A percentile compares a stretch with the other conserved stretches of the same genome.
These are phyloP conservation scores for Lutraria lutraria DNA, from an alignment of 2,888 invertebrate genomes.

Conservation along the genomic window DNA sequence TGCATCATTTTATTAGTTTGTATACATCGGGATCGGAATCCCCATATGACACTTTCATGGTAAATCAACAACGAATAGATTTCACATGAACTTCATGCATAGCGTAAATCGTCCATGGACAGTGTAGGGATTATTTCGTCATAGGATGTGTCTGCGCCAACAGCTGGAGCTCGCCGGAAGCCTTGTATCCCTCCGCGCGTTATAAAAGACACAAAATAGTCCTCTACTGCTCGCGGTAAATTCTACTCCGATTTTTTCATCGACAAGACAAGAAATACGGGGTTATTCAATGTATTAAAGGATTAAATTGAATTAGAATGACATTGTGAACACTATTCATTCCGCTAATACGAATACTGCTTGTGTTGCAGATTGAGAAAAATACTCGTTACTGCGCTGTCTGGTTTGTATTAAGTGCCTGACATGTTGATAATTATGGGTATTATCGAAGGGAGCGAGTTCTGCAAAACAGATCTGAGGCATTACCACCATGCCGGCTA, in stretches of 20 bases:
- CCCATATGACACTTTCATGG: constrained; percentile 43
- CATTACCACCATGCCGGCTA: background rate
- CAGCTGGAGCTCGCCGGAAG: constrained; percentile 36
- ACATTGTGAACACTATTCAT: background rate
- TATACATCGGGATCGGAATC: constrained; percentile 23
- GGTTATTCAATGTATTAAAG: too few species aligned
- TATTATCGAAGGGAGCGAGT: too few species aligned
- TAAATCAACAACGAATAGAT: constrained; percentile 33
- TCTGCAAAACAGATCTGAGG: background rate
- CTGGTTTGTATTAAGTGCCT: background rate
- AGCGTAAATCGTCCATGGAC: constrained; percentile 27
- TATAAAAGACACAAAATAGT: constrained; percentile 16
- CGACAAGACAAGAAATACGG: too few species aligned
- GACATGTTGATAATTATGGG: too few species aligned
- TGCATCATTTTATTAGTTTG: constrained; percentile 21
- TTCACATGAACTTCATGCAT: background rate
- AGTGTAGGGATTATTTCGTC: constrained; percentile 3
- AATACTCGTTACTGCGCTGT: too few species aligned
- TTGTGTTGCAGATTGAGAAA: too few species aligned
- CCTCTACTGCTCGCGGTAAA: background rate
- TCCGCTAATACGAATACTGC: background rate
- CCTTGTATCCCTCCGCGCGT: constrained; percentile 44
- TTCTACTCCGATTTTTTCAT: background rate
- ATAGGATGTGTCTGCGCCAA: constrained; percentile 28
- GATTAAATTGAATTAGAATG: background rate